Evolutionary conservation across 1,140 invertebrate species (phyloP).

Genomic region (Drosophila subpulchrella): DNA sequence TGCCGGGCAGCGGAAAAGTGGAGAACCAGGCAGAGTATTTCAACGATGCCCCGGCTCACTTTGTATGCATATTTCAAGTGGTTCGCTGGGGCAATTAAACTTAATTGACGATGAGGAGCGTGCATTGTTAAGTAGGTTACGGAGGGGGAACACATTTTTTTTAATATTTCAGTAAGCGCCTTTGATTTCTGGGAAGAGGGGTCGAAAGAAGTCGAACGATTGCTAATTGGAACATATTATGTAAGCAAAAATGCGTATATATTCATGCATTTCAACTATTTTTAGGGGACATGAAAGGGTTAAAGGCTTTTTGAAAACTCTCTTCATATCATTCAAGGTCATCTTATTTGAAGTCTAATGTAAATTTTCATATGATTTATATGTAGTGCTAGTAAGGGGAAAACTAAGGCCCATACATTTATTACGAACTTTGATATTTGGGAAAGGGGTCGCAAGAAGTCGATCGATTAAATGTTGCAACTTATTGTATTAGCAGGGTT

Average conservation of each 20-base stretch:
- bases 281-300: not conserved
- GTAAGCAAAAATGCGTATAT: not conserved
- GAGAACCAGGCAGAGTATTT: constrained; percentile 23
- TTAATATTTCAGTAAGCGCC: constrained; percentile 14
- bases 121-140: constrained; percentile 47
- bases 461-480: too few relatives aligned
- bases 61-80: constrained; percentile 77
- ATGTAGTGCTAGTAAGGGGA: too few relatives aligned
- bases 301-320: not conserved
- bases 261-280: constrained; percentile 27
- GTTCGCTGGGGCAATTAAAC: constrained; percentile 75
- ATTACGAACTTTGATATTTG: too few relatives aligned
- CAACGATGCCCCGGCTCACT: constrained; percentile 54
- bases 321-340: not conserved
- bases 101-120: constrained; percentile 74
- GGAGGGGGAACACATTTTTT: constrained; percentile 31
- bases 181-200: constrained; percentile 53
- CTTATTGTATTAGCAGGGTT: too few relatives aligned
- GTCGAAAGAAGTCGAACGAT: constrained; percentile 17
- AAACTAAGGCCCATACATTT: too few relatives aligned
- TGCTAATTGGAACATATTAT: constrained; percentile 40
- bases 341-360: too few relatives aligned
- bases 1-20: constrained; percentile 15
- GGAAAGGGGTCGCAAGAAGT: too few relatives aligned
- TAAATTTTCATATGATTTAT: too few relatives aligned